Base-by-base conservation (phyloP, 2,113 vertebrate species). In the Gallinago jamesoni region DNA sequence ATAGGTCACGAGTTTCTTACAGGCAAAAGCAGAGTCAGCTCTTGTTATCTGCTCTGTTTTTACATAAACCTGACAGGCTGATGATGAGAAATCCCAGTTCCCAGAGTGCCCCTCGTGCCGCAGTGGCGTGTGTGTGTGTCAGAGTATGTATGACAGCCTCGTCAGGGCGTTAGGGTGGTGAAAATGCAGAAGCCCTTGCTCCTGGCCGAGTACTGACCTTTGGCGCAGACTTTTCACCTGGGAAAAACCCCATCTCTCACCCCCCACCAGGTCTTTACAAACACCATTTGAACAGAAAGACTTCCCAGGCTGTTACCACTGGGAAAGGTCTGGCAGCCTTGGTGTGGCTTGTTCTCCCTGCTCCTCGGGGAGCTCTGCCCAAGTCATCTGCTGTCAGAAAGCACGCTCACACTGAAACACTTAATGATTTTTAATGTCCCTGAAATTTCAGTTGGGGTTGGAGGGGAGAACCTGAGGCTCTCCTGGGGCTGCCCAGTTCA, bases 101-200 rank as follows among this genome's bases (percentile, higher is more conserved):
- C 27, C 2, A 2, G 18, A 4, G 14, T 31, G 77, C 45, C 39
- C 4, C 15, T n/a, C 20, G 3, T 9, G 48, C 57, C 4, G 27
- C 31, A 3, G 60, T 1, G 14, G 27, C 8, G 75, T 30, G 37
- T 30, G 37, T 0, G 7, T 5, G 4, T 10, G 28, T 24, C 45
- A 69, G n/a, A 41, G 30, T 47, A 47, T 20, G 45, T 21, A 11
- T 47, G 41, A 2, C 66, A 31, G 33, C 48, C 23, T 21, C 13
- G 1, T 6, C 35, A 17, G 30, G 62, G 19, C 6, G 48, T 9
- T 4, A 4, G 25, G 9, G 25, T 3, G 24, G 14, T 10, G 2
- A 18, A 17, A 37, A 33, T 1, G 7, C 63, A 31, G 43, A 12
- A 56, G 17, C 9, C 37, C 28, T 20, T 7, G 31, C 37, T 69